phyloP scores from a whole-genome alignment of 2,888 invertebrate genomes.

The Trichogramma evanescens region DNA sequence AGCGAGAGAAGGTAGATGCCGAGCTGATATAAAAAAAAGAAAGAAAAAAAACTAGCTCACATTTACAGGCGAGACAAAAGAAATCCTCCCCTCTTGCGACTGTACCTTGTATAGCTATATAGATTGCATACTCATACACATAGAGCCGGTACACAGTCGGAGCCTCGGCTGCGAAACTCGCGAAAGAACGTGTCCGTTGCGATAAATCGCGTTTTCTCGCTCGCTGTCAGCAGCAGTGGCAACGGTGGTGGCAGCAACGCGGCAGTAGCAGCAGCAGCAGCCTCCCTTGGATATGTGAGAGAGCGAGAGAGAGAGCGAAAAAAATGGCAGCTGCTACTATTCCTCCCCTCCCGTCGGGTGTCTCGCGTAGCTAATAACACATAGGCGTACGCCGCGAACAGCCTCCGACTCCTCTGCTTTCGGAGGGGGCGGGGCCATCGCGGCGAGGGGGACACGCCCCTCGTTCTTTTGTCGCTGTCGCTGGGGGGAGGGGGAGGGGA shows the following conservation, averaged over 20 bases:
- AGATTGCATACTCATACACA: too few relatives aligned
- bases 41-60: too few relatives aligned
- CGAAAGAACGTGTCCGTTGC: too few relatives aligned
- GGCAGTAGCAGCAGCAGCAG: slow-evolving; percentile 45
- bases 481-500: slow-evolving; percentile 16
- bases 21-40: too few relatives aligned
- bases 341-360: slow-evolving; percentile 32
- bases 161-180: too few relatives aligned
- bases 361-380: slow-evolving; percentile 33
- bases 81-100: too few relatives aligned
- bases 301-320: slow-evolving; percentile 45
- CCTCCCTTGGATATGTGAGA: slow-evolving; percentile 49
- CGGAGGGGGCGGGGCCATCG: slow-evolving; percentile 22
- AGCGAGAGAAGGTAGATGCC: too few relatives aligned
- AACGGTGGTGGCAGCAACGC: too few relatives aligned
- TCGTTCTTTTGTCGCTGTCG: slow-evolving; percentile 13
- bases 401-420: neutral
- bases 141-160: too few relatives aligned
- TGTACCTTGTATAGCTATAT: too few relatives aligned
- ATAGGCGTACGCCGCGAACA: slow-evolving; percentile 15
- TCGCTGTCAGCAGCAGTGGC: slow-evolving; percentile 44
- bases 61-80: too few relatives aligned
- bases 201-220: slow-evolving; percentile 20
- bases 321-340: slow-evolving; percentile 48
- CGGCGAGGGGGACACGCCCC: slow-evolving; percentile 34